A percentile compares a stretch with the other conserved stretches of the same genome.
Conservation (phyloP, 2,113 vertebrate species). For the Damaliscus lunatus region DNA sequence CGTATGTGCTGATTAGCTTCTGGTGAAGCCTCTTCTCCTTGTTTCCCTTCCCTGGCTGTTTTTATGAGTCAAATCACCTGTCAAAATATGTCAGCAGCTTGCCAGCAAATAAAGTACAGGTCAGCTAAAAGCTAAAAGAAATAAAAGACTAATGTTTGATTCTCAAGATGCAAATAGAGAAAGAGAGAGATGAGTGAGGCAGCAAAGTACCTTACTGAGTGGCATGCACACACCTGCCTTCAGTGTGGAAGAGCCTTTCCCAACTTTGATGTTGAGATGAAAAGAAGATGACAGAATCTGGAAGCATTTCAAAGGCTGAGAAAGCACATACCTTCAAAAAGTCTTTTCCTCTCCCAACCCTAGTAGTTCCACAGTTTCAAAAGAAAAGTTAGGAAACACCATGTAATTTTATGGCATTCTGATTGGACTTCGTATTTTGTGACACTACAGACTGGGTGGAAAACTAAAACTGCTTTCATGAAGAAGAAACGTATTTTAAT, state of each 20-base stretch:
- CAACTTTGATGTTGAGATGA: constrained; percentile 63
- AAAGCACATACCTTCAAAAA: constrained; percentile 21
- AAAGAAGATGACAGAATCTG: constrained; percentile 41
- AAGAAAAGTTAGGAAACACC: not conserved
- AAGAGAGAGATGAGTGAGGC: not conserved
- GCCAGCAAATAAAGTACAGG: not conserved
- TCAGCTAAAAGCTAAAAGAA: constrained; percentile 16
- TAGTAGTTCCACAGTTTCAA: not conserved
- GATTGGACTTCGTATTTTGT: not conserved
- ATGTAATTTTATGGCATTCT: constrained; percentile 25
- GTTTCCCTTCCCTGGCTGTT: not conserved
- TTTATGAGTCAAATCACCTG: constrained; percentile 9
- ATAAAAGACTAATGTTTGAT: not conserved
- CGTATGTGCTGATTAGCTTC: not conserved
- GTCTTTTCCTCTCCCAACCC: not conserved
- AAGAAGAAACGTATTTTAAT: not conserved
- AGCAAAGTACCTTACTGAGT: not conserved
- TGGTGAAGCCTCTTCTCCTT: not conserved
- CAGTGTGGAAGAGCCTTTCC: not conserved
- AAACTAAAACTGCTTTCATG: not conserved
- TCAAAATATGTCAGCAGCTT: not conserved
- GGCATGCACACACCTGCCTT: not conserved
- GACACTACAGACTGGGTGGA: not conserved
- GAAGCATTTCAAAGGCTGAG: constrained; percentile 38
- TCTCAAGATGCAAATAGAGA: not conserved